Evolutionary conservation across 2,888 invertebrate species (phyloP).

Genomic region (Cosmia pyralina): DNA sequence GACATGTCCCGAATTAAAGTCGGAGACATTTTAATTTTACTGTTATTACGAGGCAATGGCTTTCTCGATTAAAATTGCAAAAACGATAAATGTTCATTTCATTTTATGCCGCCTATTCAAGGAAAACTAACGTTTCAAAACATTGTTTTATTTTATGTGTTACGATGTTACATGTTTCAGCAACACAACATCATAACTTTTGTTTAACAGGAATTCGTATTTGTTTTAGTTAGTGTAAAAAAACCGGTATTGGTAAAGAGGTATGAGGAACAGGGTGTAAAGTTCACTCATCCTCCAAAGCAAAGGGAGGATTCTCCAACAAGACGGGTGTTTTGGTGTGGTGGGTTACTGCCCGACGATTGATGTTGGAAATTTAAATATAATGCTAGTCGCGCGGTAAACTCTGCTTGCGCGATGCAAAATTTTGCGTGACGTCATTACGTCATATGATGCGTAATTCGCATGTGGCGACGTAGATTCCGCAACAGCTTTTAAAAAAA

Average conservation of each 20-base stretch:
- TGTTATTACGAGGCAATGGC: neutral
- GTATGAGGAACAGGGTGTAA: neutral
- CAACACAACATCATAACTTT: neutral
- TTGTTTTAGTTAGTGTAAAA: neutral
- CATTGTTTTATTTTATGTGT: neutral
- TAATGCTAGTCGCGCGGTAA: neutral
- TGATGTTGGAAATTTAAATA: neutral
- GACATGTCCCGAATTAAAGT: neutral
- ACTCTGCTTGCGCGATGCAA: neutral
- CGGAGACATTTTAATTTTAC: conserved; percentile 10
- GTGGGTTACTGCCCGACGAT: neutral
- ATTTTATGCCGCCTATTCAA: neutral
- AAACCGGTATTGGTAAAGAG: neutral
- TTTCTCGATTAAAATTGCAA: too few species aligned
- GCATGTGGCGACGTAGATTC: too few species aligned
- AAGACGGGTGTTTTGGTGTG: neutral
- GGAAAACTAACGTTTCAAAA: neutral
- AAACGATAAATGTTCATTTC: neutral
- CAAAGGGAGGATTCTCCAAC: neutral
- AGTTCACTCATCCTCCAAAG: neutral
- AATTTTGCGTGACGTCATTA: neutral
- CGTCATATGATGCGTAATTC: too few species aligned
- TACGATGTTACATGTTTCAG: neutral
- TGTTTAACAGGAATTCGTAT: neutral
- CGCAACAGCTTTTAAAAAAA: too few species aligned